Evolutionary conservation across 2,113 vertebrate genomes (phyloP).

Genomic region (Tautogolabrus adspersus): DNA sequence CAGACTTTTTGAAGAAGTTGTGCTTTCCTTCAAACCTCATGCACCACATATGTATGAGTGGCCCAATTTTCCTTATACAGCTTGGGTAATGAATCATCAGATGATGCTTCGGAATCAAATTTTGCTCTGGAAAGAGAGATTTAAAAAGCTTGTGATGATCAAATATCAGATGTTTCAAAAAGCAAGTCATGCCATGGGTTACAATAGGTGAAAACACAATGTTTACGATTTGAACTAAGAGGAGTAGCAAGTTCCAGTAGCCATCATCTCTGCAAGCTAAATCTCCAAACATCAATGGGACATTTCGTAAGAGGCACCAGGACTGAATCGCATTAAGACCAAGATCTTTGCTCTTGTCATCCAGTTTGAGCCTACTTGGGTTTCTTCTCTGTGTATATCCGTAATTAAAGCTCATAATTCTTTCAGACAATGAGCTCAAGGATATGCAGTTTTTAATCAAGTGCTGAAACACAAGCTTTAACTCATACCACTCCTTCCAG

Average conservation of each 20-base stretch:
- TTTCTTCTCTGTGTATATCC: not conserved
- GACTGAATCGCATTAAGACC: no score
- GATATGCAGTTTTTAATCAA: not conserved
- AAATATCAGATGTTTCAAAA: not conserved
- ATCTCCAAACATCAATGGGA: no score
- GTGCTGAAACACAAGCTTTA: slow-evolving; percentile 1
- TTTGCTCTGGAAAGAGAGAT: not conserved
- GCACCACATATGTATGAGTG: slow-evolving; percentile 6
- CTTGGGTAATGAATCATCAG: slow-evolving; percentile 1
- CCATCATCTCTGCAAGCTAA: no score
- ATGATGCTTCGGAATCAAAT: not conserved
- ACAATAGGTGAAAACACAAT: no score
- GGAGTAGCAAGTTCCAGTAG: no score
- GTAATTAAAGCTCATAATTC: not conserved
- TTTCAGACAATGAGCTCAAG: not conserved
- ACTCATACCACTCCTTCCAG: not conserved
- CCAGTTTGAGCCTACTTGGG: not conserved
- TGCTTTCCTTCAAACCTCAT: not conserved
- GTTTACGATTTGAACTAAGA: no score
- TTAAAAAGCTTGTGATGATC: slow-evolving; percentile 8
- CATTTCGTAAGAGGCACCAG: no score
- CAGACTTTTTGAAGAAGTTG: not conserved
- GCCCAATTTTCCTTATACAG: not conserved
- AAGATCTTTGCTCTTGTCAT: no score
- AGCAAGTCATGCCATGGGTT: no score